A percentile compares a stretch with the other conserved stretches of the same genome.
These are phyloP conservation scores for Cherax destructor DNA, from an alignment of 1,140 invertebrate genomes.

Conservation along the genomic window DNA sequence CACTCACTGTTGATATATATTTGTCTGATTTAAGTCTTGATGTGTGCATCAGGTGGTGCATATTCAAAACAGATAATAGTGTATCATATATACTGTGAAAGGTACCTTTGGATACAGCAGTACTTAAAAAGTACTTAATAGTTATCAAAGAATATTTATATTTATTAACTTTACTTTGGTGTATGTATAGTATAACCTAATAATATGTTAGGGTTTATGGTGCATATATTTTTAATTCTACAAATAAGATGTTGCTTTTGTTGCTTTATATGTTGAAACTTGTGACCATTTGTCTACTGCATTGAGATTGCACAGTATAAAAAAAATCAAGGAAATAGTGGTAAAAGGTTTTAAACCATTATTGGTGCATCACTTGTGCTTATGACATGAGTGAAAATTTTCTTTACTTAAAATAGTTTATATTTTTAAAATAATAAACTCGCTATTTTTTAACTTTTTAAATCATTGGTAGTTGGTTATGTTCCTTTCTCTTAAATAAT, in stretches of 20 bases:
- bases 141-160: not conserved
- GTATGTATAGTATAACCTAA: not conserved
- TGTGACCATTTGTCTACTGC: not conserved
- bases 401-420: constrained; percentile 4
- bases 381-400: constrained; percentile 17
- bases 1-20: not conserved
- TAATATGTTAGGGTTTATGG: not conserved
- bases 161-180: not conserved
- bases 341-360: not conserved
- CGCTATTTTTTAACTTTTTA: not conserved
- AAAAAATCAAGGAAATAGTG: not conserved
- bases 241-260: no score
- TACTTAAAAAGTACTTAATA: not conserved
- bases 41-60: not conserved
- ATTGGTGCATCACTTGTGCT: not conserved
- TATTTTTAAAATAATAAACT: not conserved
- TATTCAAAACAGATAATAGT: not conserved
- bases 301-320: not conserved
- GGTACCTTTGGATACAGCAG: not conserved
- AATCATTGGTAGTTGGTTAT: constrained; percentile 29
- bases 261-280: not conserved
- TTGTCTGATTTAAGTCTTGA: not conserved
- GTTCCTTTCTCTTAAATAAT: constrained; percentile 40
- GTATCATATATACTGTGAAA: not conserved
- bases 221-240: no score